Percentiles rank a stretch among this genome's conserved stretches.
Evolutionary conservation across 2,113 vertebrate species (phyloP).

Genomic region (Serinus canaria): DNA sequence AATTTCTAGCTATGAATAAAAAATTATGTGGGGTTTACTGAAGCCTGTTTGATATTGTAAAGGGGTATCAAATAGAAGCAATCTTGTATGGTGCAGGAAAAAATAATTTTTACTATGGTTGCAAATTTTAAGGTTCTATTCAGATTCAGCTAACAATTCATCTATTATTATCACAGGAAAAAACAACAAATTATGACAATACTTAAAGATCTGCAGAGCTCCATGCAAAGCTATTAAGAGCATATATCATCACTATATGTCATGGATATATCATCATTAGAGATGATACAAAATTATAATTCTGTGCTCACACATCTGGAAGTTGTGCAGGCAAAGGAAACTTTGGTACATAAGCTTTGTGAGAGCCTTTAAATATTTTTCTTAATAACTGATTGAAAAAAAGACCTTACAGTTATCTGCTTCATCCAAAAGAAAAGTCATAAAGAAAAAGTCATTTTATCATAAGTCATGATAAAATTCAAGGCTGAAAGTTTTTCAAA

Average conservation of each 20-base stretch:
- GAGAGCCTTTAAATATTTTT: neutral
- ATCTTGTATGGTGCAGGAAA: neutral
- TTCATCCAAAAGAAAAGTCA: neutral
- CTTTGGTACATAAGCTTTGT: neutral
- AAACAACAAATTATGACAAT: neutral
- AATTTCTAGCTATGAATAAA: neutral
- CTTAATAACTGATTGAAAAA: neutral
- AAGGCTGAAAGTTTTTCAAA: neutral
- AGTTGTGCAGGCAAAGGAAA: neutral
- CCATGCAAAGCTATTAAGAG: neutral
- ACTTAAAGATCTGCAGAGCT: neutral
- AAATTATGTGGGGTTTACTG: neutral
- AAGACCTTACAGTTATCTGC: neutral
- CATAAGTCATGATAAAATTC: neutral
- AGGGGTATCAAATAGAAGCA: neutral
- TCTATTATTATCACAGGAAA: neutral
- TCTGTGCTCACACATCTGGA: neutral
- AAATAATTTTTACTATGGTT: neutral
- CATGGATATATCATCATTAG: neutral
- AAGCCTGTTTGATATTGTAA: accelerated
- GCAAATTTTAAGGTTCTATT: neutral
- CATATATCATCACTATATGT: neutral
- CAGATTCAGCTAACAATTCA: neutral
- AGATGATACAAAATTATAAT: neutral
- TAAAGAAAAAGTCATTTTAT: no score